phyloP scores from a whole-genome alignment of 2,113 vertebrate species.

The Amblyornis subalaris region DNA sequence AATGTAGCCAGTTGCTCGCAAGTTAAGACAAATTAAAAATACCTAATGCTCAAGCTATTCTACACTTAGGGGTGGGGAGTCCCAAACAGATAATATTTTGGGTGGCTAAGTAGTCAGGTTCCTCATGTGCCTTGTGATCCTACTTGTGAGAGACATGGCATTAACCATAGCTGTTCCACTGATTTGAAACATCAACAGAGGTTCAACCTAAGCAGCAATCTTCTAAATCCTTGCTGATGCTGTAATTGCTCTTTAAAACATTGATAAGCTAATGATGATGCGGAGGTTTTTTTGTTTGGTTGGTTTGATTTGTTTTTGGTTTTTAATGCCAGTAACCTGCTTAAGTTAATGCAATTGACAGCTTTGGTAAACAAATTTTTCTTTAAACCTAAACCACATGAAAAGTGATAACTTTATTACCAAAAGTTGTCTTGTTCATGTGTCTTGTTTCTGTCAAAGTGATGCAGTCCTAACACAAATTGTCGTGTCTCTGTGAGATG shows the following conservation, averaged over 20 bases:
- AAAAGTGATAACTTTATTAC: neutral
- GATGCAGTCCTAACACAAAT: neutral
- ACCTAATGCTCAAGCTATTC: constrained; percentile 75
- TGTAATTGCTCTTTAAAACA: neutral
- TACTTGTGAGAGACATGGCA: neutral
- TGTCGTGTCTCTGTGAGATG: neutral
- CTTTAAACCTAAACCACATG: neutral
- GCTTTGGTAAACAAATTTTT: neutral
- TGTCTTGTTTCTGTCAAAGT: neutral
- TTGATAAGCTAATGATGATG: neutral
- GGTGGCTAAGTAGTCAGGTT: constrained; percentile 12
- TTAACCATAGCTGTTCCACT: neutral
- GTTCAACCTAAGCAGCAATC: neutral
- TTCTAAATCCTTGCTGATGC: neutral
- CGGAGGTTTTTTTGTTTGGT: neutral
- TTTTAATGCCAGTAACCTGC: neutral
- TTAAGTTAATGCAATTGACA: neutral
- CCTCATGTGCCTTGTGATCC: neutral
- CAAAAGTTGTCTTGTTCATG: neutral
- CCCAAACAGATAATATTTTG: constrained; percentile 55
- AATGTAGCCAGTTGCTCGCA: constrained; percentile 56
- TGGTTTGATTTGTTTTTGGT: too few species aligned
- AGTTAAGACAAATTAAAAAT: constrained; percentile 71
- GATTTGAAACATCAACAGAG: neutral
- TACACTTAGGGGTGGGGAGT: constrained; percentile 26